Evolutionary conservation across 2,888 invertebrate species (phyloP).

Genomic region (Thecophora atra): DNA sequence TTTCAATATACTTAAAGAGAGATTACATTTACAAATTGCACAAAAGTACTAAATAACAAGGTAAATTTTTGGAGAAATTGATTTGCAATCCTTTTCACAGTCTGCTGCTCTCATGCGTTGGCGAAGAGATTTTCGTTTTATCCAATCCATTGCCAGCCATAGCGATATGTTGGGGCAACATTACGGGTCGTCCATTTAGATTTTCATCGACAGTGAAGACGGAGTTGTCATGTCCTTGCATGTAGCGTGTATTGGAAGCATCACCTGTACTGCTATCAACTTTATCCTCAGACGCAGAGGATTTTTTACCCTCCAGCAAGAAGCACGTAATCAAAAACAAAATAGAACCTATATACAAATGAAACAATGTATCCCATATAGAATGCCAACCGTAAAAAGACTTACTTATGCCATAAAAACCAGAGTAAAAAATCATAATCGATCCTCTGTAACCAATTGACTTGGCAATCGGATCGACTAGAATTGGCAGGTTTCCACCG

Average conservation of each 20-base stretch:
- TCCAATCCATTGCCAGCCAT: constrained; percentile 54
- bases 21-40: constrained; percentile 27
- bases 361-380: too few relatives aligned
- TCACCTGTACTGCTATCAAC: constrained; percentile 48
- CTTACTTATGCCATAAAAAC: constrained; percentile 84
- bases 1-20: constrained; percentile 17
- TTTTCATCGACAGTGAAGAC: constrained; percentile 63
- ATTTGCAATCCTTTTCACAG: constrained; percentile 48
- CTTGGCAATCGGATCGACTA: constrained; percentile 86
- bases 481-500: constrained; percentile 87
- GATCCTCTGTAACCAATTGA: constrained; percentile 84
- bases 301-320: constrained; percentile 75
- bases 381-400: constrained; percentile 30
- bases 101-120: constrained; percentile 61
- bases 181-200: constrained; percentile 57
- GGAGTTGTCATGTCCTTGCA: constrained; percentile 64
- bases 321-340: constrained; percentile 84
- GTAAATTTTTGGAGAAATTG: too few relatives aligned
- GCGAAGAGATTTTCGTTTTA: constrained; percentile 48
- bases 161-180: constrained; percentile 58
- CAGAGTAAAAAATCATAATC: constrained; percentile 88
- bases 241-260: constrained; percentile 50
- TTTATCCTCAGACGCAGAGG: constrained; percentile 38
- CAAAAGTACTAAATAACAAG: too few relatives aligned
- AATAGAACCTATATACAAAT: constrained; percentile 76